Base-by-base conservation (phyloP, 1,140 invertebrate genomes). In the Leptonema lineaticorne region DNA sequence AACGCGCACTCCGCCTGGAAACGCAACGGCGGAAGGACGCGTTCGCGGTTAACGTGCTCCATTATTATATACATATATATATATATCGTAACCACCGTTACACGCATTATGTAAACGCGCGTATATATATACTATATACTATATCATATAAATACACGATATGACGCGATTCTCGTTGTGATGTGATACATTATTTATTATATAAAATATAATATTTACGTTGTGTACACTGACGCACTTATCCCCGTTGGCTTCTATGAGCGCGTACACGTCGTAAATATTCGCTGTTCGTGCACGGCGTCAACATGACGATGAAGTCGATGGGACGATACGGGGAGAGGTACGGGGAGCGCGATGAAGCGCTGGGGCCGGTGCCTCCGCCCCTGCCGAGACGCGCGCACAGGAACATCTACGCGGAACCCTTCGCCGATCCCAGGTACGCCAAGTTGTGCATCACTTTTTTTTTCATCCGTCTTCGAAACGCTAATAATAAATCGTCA, bases 371-470 rank as follows among this genome's bases (percentile, higher is more conserved):
- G 18, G 81, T 83, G 48, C 81, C 81, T 22, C 81, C 81, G 63
- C 81, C 81, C 24, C 76, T 83, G 62, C 81, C 81, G n/a, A 75
- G 81, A 11, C 75, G 81, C n/a, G 80, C 81, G 69, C 81, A 81
- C 45, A 75, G 81, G 71, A 83, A 83, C 75, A 83, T 83, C 74
- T 83, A 83, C 69, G 81, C 81, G 0, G 81, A 83, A 67, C 81
- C 81, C 73, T 83, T 83, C 78, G 80, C 80, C 71, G 81, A 83
- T 71, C 81, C 80, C 76, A 82, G 81, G 81, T 83, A 79, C 80
- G 14, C 62, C 41, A 48, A 48, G 5, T n/a, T n/a, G 45, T 48
- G 53, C 28, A 16, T 28, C 29, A 68, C 22, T 20, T 68, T 68
- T 50, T 30, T 4, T 57, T 3, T 28, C 26, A 7, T 22, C 8